A percentile compares a stretch with the other conserved stretches of the same genome.
Conservation (phyloP, 2,888 invertebrate species). For the Phalangium opilio region DNA sequence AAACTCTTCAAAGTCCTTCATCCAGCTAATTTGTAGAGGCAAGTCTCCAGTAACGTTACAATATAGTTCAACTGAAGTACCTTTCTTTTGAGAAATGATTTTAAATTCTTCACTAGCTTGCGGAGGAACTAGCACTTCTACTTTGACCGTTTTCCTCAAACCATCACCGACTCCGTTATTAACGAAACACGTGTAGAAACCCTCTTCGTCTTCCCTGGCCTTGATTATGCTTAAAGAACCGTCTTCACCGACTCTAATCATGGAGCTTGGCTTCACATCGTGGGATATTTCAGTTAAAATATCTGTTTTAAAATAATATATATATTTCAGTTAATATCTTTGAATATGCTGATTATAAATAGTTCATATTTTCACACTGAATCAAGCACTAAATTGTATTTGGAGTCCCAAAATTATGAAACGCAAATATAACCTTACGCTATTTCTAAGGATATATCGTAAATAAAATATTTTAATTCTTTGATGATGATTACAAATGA, state of each 20-base stretch:
- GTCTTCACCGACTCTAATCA: background rate
- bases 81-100: background rate
- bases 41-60: slow-evolving; percentile 20
- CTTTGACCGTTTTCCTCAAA: background rate
- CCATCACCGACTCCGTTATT: background rate
- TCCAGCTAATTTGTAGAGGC: slow-evolving; percentile 20
- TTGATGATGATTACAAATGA: too few species aligned
- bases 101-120: background rate
- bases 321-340: too few species aligned
- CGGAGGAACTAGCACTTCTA: background rate
- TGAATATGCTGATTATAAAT: too few species aligned
- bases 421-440: too few species aligned
- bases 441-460: too few species aligned
- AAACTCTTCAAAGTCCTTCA: slow-evolving; percentile 10
- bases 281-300: too few species aligned
- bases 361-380: too few species aligned
- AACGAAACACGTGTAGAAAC: background rate
- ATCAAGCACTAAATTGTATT: too few species aligned
- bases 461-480: too few species aligned
- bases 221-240: background rate
- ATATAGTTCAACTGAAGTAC: slow-evolving; percentile 2
- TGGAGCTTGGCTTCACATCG: too few species aligned
- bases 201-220: background rate
- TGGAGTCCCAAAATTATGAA: too few species aligned
- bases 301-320: too few species aligned